Conservation (phyloP, 2,888 invertebrate genomes). For the Sinotaia quadrata region DNA sequence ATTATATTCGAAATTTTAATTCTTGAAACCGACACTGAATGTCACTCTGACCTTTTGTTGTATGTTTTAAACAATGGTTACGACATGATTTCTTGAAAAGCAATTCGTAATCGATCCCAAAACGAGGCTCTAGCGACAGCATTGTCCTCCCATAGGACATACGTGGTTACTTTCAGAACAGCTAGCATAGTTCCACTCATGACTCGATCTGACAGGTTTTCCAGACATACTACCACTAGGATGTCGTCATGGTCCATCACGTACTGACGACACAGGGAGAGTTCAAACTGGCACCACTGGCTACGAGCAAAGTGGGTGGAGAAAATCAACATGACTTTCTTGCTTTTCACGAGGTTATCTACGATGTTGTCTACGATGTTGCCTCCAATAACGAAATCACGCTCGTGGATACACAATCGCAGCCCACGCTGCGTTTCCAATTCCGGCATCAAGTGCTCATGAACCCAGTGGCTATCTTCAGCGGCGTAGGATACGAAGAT, state of each 20-base stretch:
- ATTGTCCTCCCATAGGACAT: constrained; percentile 70
- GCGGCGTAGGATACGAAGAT: constrained; percentile 4
- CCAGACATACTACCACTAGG: constrained; percentile 78
- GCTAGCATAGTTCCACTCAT: constrained; percentile 79
- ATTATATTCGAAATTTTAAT: no score
- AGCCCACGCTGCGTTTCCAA: not conserved
- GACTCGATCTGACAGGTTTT: constrained; percentile 77
- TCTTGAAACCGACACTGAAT: no score
- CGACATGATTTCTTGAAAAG: not conserved
- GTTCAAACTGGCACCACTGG: no score
- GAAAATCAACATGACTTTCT: constrained; percentile 78
- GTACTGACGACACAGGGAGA: no score
- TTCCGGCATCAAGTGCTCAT: not conserved
- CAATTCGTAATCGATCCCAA: constrained; percentile 1
- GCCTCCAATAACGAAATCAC: constrained; percentile 76
- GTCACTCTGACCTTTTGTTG: no score
- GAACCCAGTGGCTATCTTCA: not conserved
- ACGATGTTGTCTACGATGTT: no score
- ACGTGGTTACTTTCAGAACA: no score
- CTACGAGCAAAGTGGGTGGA: constrained; percentile 74
- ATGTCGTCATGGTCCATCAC: no score
- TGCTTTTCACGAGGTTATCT: constrained; percentile 81
- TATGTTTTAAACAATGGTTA: not conserved
- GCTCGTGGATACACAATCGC: not conserved
- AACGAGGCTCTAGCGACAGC: not conserved